Conservation (phyloP, 1,140 invertebrate genomes). For the Trialeurodes vaporariorum region DNA sequence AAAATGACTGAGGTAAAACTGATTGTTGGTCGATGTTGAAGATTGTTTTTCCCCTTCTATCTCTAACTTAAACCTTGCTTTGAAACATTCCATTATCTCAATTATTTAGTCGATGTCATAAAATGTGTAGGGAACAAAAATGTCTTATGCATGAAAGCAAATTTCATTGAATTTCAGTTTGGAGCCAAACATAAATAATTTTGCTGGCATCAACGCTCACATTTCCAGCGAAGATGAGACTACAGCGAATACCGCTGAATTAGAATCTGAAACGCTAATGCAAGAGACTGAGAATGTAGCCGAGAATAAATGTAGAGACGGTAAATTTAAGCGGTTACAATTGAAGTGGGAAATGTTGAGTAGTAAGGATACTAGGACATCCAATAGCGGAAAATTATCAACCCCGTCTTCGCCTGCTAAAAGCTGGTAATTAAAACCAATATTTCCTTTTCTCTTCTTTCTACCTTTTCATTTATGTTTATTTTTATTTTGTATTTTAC, state of each 20-base stretch:
- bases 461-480: too few species aligned
- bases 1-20: too few species aligned
- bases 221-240: neutral
- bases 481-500: too few species aligned
- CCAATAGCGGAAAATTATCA: neutral
- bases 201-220: neutral
- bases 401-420: neutral
- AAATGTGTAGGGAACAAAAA: too few species aligned
- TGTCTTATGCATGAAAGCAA: too few species aligned
- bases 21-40: too few species aligned
- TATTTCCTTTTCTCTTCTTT: too few species aligned
- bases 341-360: constrained; percentile 75
- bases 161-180: constrained; percentile 6
- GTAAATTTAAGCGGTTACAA: constrained; percentile 61
- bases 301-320: constrained; percentile 6
- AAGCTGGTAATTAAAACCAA: constrained; percentile 5
- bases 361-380: constrained; percentile 32
- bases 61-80: too few species aligned
- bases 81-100: too few species aligned
- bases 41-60: too few species aligned
- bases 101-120: too few species aligned
- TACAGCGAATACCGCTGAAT: neutral
- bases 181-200: neutral
- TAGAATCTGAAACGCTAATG: constrained; percentile 1
- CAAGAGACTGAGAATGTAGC: constrained; percentile 5